phyloP scores from a whole-genome alignment of 2,888 invertebrate species.

The Danaus chrysippus region DNA sequence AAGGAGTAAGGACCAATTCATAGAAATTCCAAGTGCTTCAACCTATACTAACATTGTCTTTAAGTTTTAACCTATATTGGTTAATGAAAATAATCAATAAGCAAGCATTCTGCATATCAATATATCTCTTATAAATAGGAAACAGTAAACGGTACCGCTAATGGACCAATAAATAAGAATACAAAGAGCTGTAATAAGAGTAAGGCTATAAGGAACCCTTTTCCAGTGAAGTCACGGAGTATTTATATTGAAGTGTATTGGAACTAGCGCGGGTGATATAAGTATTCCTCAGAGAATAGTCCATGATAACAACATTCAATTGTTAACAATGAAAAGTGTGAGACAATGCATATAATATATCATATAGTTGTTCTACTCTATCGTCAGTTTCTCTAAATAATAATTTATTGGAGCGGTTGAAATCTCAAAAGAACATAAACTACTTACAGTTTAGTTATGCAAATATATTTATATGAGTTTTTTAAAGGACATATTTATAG shows the following conservation, averaged over 20 bases:
- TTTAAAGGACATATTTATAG: background rate
- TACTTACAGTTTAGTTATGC: background rate
- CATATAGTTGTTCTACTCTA: background rate
- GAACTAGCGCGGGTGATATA: conserved; percentile 20
- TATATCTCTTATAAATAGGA: conserved; percentile 13
- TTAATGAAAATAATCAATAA: no score
- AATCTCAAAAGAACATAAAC: background rate
- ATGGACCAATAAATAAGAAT: conserved; percentile 31
- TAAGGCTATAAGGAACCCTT: conserved; percentile 23
- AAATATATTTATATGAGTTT: background rate
- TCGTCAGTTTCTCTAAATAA: background rate
- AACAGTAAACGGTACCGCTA: conserved; percentile 19
- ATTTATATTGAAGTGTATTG: conserved; percentile 27
- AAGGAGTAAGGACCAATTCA: no score
- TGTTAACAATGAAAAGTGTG: background rate
- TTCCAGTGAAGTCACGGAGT: conserved; percentile 27
- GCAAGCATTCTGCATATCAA: background rate
- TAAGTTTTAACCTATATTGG: no score
- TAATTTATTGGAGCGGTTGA: background rate
- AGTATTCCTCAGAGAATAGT: conserved; percentile 17
- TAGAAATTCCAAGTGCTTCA: no score
- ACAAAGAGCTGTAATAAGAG: conserved; percentile 23
- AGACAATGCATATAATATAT: background rate
- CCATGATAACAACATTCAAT: conserved; percentile 14
- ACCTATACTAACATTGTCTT: no score